Base-by-base conservation (phyloP, 2,888 invertebrate species). In the Himalopsyche japonica region DNA sequence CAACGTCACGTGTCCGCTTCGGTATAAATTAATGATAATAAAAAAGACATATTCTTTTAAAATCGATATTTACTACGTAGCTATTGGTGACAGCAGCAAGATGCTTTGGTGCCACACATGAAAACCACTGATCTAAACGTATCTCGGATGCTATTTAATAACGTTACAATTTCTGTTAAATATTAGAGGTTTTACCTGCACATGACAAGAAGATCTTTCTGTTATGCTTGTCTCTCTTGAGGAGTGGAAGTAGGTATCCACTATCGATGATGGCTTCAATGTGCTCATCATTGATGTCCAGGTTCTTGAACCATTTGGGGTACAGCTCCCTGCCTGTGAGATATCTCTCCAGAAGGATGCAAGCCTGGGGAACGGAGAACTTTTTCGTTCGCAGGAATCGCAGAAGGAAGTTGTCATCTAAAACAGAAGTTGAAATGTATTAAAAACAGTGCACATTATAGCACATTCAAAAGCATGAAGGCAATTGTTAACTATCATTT, bases 301-400 rank as follows among this genome's bases (percentile, higher is more conserved):
- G 91, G 84, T 95, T 95, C 87, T 94, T 93, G 91, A 97, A 98
- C 97, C 97, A 97, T 80, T 95, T 94, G 0, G 97, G 96, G 88
- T 97, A 96, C 88, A 97, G 92, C 89, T 97, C 96, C 7, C 98
- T 93, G 87, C 97, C 96, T 43, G 95, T 96, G 82, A 98, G 92
- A 90, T 98, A 98, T 79, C 96, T 94, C 89, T 98, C 97, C 87
- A 98, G 90, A 95, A 98, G 96, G 86, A 96, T 96, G 88, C 97
- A 96, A 0, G 98, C 95, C 89, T 96, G 94, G 0, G 96, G 96
- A 27, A 98, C 94, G 48, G 96, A 96, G 91, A 96, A 98, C 89
- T 97, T 98, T 90, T 97, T 97, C 76, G 96, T 96, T 57, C 97
- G 93, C 18, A 98, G 93, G 88, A 98, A 98, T 77, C 97, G 93